A percentile compares a stretch with the other conserved stretches of the same genome.
Evolutionary conservation across 2,888 invertebrate species (phyloP).

Genomic region (Lasioglossum figueresi): DNA sequence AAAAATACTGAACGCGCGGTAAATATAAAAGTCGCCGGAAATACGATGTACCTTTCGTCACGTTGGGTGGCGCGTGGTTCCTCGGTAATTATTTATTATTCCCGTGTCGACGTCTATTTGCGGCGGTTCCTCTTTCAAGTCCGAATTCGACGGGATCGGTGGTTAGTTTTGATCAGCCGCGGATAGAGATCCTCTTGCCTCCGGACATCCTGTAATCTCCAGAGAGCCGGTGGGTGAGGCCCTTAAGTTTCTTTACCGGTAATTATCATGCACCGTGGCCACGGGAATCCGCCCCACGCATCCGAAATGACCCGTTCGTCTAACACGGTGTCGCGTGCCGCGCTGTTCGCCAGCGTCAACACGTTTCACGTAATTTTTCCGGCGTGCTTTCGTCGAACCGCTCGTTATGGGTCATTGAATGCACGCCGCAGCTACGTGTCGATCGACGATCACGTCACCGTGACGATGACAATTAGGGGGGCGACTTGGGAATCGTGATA

Average conservation of each 20-base stretch:
- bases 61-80: constrained; percentile 55
- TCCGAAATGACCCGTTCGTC: constrained; percentile 74
- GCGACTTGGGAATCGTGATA: constrained; percentile 32
- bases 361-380: constrained; percentile 59
- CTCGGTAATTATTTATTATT: constrained; percentile 67
- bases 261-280: constrained; percentile 76
- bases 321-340: constrained; percentile 76
- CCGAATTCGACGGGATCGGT: constrained; percentile 66
- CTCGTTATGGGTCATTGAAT: constrained; percentile 61
- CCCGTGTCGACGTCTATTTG: constrained; percentile 47
- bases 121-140: constrained; percentile 72
- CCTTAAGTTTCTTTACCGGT: constrained; percentile 65
- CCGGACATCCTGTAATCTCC: constrained; percentile 81
- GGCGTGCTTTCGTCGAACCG: constrained; percentile 60
- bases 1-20: not conserved
- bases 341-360: constrained; percentile 61
- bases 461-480: constrained; percentile 37
- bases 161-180: constrained; percentile 71
- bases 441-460: constrained; percentile 30
- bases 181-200: constrained; percentile 70
- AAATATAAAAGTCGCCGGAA: constrained; percentile 18
- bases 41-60: constrained; percentile 29
- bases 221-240: constrained; percentile 59
- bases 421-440: constrained; percentile 39
- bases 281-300: constrained; percentile 72